Evolutionary conservation across 2,888 invertebrate species (phyloP), one percentile per base, ranked within the genome.

Genomic region (Troides aeacus): DNA sequence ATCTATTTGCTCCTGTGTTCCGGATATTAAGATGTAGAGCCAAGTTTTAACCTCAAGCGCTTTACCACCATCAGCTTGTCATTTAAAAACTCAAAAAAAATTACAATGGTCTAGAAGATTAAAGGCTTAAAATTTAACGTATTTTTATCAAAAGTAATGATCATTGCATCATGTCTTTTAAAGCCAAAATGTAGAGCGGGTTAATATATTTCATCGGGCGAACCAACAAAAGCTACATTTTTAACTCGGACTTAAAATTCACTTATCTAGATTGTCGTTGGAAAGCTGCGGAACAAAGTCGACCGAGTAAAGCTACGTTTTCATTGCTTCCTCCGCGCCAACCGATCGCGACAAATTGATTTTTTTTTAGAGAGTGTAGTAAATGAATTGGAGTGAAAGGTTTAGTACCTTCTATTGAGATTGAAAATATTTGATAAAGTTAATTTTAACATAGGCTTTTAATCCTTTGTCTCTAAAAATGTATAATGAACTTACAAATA

Each of bases 291-390:
- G 65, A 73, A 74, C 75, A 73, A 72, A 70, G 78, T 77, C 78
- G 76, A 77, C 79, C 75, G 74, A 77, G 77, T 79, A 79, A 80
- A 81, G 76, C 79, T 78, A 81, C 77, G 76, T 79, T 78, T 78
- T 81, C 81, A 84, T 86, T 84, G 85, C 85, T 78, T 82, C 75
- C 72, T 72, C 69, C 71, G 72, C 75, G 73, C 74, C 72, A 73
- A 76, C 72, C 73, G 79, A 81, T 83, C 74, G 75, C 74, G 79
- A 81, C 82, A 84, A 85, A 86, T 86, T 78, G 86, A 83, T 85
- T 86, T 50, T 53, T 53, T 84, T 83, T 76, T 78, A 79, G 86
- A 88, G 87, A 87, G 86, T 84, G 75, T 80, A 81, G 74, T 82
- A 82, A 74, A 70, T 64, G 69, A 64, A 67, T 65, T 23, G 60